Evolutionary conservation across 2,113 vertebrate species (phyloP), one percentile per base, ranked within the genome.

Genomic region (Macheiramphus alcinus): DNA sequence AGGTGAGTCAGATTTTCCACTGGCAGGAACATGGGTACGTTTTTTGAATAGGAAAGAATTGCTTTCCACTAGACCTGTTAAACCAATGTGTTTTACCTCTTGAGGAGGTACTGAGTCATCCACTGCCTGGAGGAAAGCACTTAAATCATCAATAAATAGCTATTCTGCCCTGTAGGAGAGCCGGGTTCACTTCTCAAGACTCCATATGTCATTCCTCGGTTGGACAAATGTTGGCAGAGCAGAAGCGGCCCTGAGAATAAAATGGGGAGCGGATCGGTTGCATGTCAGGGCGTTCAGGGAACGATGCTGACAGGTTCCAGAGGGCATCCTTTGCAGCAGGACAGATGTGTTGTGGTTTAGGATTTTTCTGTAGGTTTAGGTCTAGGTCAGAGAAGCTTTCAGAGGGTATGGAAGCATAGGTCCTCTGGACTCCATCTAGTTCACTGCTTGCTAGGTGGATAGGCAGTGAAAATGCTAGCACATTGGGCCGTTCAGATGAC

Each of bases 71-170:
- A 75, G 79, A 87, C 20, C 58, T 94, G 48, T 83, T 94, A 96
- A 94, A 95, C 53, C 66, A 89, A 45, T 88, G 78, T 88, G 42
- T 95, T 97, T 97, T 96, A 93, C 89, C 83, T 94, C 68, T 81
- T 38, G n/a, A 94, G 81, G 97, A 94, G 83, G 86, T 94, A 96
- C 66, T 82, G 72, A 97, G 73, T 97, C 90, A 95, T 97, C 50
- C 74, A 68, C 53, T 96, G 92, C 89, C 66, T 95, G 26, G 80
- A 93, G 81, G 70, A 91, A 92, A 90, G 36, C 62, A 82, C 53
- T 96, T 97, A 96, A 96, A 97, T 97, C 79, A 80, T 95, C 68
- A 72, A 22, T 95, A 95, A 97, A 88, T 59, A 73, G 34, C 34
- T 56, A 21, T 94, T 94, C 16, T 87, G 26, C 68, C 75, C 90